Evolutionary conservation across 1,140 invertebrate species (phyloP).

Genomic region (Tetraneura akinire): DNA sequence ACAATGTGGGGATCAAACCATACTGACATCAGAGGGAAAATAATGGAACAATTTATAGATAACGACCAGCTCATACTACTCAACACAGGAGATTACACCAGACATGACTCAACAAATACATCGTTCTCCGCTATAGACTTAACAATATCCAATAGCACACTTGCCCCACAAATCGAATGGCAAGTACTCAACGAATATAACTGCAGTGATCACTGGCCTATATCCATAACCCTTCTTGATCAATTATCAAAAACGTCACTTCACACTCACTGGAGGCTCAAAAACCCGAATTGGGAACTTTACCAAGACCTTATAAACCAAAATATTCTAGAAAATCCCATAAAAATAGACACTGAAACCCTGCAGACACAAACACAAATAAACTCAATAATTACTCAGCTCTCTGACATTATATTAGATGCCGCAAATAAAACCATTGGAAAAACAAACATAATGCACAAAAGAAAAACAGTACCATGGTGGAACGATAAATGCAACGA

Average conservation of each 20-base stretch:
- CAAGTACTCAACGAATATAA: constrained; percentile 16
- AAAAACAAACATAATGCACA: too few species aligned
- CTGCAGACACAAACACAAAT: not conserved
- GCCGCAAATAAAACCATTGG: not conserved
- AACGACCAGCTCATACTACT: not conserved
- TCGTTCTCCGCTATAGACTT: constrained; percentile 7
- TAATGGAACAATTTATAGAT: not conserved
- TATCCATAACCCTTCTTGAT: not conserved
- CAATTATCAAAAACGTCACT: not conserved
- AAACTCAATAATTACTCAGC: not conserved
- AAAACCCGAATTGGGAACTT: not conserved
- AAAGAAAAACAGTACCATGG: not conserved
- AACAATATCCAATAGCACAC: not conserved
- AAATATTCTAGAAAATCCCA: not conserved
- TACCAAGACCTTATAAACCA: not conserved
- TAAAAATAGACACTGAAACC: not conserved
- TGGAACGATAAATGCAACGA: not conserved
- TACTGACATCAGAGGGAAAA: not conserved
- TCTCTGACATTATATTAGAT: not conserved
- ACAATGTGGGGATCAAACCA: not conserved
- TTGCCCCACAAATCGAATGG: constrained; percentile 5
- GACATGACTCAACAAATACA: constrained; percentile 1
- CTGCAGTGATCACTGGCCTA: constrained; percentile 2
- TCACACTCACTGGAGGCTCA: not conserved
- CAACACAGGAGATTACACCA: not conserved